Base-by-base conservation (phyloP, 2,113 vertebrate species). In the Eubucco bourcierii region DNA sequence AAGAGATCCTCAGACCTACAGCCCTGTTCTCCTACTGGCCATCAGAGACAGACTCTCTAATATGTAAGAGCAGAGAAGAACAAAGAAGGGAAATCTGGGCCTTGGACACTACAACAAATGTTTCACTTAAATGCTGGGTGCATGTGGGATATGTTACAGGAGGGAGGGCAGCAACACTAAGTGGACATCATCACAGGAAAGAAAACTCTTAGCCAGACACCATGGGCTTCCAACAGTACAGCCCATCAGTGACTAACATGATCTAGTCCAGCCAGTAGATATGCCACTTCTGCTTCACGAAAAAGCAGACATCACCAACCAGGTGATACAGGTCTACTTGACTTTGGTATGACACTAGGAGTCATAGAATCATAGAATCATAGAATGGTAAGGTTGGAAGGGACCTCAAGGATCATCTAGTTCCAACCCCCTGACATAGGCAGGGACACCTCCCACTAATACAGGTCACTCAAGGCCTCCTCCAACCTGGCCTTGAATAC, bases 91-190 rank as follows among this genome's bases (percentile, higher is more conserved):
- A 78, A 72, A 67, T 28, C 2, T 21, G 56, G 9, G 29, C 15
- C 24, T 41, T 2, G 2, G 21, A 5, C 7, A 6, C 4, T 16
- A 28, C 52, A 14, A 13, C 5, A 41, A 50, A 21, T 8, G 12
- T 15, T 78, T 10, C 4, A 15, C 44, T 7, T 11, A 29, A 31
- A 11, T 8, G 14, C 14, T 41, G 1, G 3, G 10, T 33, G 46
- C 9, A 4, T 0, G 4, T 8, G 44, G 44, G 70, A 52, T 31
- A 16, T 15, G 21, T 6, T 46, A 21, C 39, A 55, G 60, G 13
- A 47, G 25, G 1, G 6, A 58, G 11, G 31, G 53, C 18, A 60
- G 58, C 31, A 76, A 6, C 7, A 4, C 27, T 0, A 0, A 53
- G 33, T 2, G 72, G 37, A 20, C 6, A 34, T 5, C 44, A 59